Evolutionary conservation across 2,797 vertebrate genomes (phyloP), one percentile per base, ranked within the genome.

Genomic region (Rhincodon typus): DNA sequence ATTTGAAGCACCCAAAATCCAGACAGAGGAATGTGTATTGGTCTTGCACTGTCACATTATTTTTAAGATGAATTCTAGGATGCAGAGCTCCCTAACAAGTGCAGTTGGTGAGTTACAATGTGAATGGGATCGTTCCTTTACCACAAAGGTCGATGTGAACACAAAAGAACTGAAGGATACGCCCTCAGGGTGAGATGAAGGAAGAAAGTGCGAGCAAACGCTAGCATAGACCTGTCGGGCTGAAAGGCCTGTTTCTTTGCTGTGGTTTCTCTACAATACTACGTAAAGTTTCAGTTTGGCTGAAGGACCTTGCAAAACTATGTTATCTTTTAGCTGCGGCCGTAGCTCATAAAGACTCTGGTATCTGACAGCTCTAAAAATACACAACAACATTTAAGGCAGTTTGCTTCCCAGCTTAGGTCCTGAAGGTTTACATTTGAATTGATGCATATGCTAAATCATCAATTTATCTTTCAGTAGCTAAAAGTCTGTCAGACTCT

Each of bases 401-500:
- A 95, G 69, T 74, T 95, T 95, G 46, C 46, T 50, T 53, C 25
- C 30, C 94, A 77, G 94, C 46, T 95, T 72, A 57, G 70, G 15
- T 77, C 30, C 70, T 74, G 50, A 34, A 72, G 70, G 69, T 77
- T 95, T 77, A 50, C 53, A 57, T 77, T 95, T 72, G 70, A 95
- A 96, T 90, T 66, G 96, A 97, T 94, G 95, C 96, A 30, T 13
- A 30, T 42, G 96, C 87, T 94, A 96, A 95, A 34, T 95, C 95
- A n/a, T 96, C 96, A 91, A 94, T 97, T 97, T 97, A 84, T 96
- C 96, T 96, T 96, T 96, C 66, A 34, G 96, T 84, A 86, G 96
- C 96, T 96, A 96, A 96, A 96, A 96, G 70, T 96, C 96, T 0
- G 50, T 97, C 96, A 93, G 96, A 97, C 96, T 74, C 93, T 95